Evolutionary conservation across 1,140 invertebrate species (phyloP).

Genomic region (Leguminivora glycinivorella): DNA sequence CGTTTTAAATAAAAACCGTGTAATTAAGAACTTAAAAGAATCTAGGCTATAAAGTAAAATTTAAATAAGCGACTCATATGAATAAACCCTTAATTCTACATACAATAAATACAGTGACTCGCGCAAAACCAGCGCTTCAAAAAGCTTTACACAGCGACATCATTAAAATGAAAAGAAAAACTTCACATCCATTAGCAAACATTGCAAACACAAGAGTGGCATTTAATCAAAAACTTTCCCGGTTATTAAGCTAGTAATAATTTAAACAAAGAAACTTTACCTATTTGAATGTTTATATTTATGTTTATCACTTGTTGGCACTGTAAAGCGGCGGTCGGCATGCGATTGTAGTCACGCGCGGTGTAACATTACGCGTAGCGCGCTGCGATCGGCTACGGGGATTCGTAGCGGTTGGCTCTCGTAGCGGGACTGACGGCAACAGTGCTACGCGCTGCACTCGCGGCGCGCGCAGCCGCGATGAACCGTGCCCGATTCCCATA

Average conservation of each 20-base stretch:
- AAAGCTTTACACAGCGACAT: slow-evolving; percentile 16
- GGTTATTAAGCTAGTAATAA: not conserved
- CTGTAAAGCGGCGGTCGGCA: slow-evolving; percentile 55
- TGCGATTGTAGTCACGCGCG: slow-evolving; percentile 57
- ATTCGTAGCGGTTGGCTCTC: slow-evolving; percentile 41
- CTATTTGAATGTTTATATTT: slow-evolving; percentile 49
- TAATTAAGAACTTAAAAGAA: no score
- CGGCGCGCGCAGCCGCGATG: slow-evolving; percentile 66
- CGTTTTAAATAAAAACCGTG: no score
- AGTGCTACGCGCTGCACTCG: slow-evolving; percentile 45
- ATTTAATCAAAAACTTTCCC: slow-evolving; percentile 13
- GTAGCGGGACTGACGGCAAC: slow-evolving; percentile 53
- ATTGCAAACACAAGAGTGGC: slow-evolving; percentile 20
- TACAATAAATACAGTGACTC: slow-evolving; percentile 7
- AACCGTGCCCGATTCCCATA: slow-evolving; percentile 33
- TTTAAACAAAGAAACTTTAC: slow-evolving; percentile 52
- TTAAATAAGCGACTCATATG: not conserved
- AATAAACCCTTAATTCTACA: not conserved
- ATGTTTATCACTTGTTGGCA: slow-evolving; percentile 65
- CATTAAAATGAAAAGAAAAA: slow-evolving; percentile 22
- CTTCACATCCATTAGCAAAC: slow-evolving; percentile 28
- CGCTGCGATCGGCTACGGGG: slow-evolving; percentile 26
- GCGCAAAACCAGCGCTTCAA: slow-evolving; percentile 4
- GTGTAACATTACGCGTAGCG: slow-evolving; percentile 51
- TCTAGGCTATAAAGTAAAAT: no score